Evolutionary conservation across 2,888 invertebrate species (phyloP), one percentile per base, ranked within the genome.

Genomic region (Pachliopta kotzebuea): DNA sequence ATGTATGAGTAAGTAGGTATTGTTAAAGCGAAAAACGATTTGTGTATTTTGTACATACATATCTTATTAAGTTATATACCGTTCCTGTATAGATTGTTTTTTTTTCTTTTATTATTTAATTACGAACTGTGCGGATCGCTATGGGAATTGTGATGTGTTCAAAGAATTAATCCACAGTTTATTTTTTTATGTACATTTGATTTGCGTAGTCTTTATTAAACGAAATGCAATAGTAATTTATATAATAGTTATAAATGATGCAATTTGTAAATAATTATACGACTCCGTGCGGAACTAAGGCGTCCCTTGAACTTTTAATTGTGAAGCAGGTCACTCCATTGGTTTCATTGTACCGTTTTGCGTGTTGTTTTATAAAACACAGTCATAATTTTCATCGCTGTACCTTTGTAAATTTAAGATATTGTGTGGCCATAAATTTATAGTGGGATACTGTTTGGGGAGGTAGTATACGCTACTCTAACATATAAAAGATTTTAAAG

Each of bases 171-270:
- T 78, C 77, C 77, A 80, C 75, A 79, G 72, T 74, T 69, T 75
- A 14, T 37, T 14, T 75, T 78, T 85, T 84, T 17, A 63, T 91
- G 88, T 90, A 90, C 78, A 89, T 90, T 86, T 84, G 83, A 83
- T 83, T 86, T 84, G 81, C 79, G 81, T 90, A 90, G 87, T 81
- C 79, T 79, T 77, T 88, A 85, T 84, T 81, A 80, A 83, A 86
- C 78, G 83, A 89, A 89, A 89, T 85, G 90, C 91, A 91, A 91
- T 90, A 91, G 91, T 90, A 90, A 91, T 88, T 90, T 91, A 91
- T 91, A 88, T 87, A 84, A 83, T 90, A 89, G 87, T 77, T 81
- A 79, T 82, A 80, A 83, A 78, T 80, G 79, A 77, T 76, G 79
- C 79, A 82, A 84, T 76, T 80, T 90, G 91, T 91, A 91, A 83